Conservation (phyloP, 35 echinoderm and acorn worm genomes). For the Apostichopus californicus region DNA sequence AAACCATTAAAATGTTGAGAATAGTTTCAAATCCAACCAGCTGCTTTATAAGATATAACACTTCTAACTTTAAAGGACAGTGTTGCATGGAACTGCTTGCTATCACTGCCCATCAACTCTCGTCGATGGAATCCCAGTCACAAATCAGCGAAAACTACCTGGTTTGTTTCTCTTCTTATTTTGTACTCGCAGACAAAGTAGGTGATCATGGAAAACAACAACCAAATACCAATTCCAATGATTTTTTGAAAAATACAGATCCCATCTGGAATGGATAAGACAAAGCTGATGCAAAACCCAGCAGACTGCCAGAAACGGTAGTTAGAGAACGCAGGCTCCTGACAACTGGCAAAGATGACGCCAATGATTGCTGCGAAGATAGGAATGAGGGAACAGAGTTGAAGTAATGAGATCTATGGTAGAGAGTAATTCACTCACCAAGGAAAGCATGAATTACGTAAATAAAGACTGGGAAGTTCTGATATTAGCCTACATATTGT, state of each 20-base stretch:
- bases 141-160: not conserved
- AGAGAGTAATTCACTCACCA: no score
- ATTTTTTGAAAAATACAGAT: slow-evolving; percentile 23
- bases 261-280: not conserved
- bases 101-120: no score
- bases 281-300: slow-evolving; percentile 52
- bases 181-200: slow-evolving; percentile 31
- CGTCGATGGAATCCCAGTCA: not conserved
- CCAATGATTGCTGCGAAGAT: slow-evolving; percentile 59
- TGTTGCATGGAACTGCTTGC: no score
- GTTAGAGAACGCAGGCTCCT: slow-evolving; percentile 58
- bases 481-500: no score
- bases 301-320: slow-evolving; percentile 56
- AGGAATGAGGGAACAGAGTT: not conserved
- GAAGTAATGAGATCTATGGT: not conserved
- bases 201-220: slow-evolving; percentile 22
- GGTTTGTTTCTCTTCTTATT: not conserved
- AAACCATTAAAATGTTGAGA: no score
- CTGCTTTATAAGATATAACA: no score
- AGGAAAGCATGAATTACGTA: no score
- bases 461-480: no score
- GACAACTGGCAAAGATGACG: slow-evolving; percentile 44
- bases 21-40: no score
- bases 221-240: not conserved
- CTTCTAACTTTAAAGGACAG: no score